phyloP scores from a whole-genome alignment of 2,888 invertebrate species.

The Euproctis similis region DNA sequence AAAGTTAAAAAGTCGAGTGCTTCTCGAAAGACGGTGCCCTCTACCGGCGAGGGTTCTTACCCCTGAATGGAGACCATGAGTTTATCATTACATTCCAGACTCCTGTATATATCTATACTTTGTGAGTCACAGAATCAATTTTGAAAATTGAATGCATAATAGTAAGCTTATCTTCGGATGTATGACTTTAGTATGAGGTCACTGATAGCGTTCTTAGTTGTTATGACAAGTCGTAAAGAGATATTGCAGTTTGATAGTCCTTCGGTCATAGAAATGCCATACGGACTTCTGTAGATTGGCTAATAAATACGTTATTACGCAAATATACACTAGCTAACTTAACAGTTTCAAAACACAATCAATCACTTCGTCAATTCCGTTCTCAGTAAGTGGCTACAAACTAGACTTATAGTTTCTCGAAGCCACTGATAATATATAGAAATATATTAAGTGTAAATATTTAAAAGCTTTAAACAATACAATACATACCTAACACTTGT shows the following conservation, averaged over 20 bases:
- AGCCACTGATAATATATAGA: too few relatives aligned
- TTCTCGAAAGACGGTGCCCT: too few relatives aligned
- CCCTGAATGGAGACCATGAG: too few relatives aligned
- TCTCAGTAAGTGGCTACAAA: slow-evolving; percentile 27
- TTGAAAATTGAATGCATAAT: slow-evolving; percentile 19
- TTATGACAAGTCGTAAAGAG: slow-evolving; percentile 47
- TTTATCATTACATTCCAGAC: too few relatives aligned
- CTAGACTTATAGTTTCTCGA: slow-evolving; percentile 3
- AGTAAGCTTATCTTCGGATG: slow-evolving; percentile 14
- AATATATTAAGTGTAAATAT: too few relatives aligned
- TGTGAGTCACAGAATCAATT: slow-evolving; percentile 10
- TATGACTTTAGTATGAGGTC: slow-evolving; percentile 19
- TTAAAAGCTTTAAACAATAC: too few relatives aligned
- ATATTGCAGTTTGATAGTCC: slow-evolving; percentile 54
- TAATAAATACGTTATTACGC: slow-evolving; percentile 48
- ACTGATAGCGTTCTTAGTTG: slow-evolving; percentile 30
- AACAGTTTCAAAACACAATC: too few relatives aligned
- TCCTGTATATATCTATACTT: too few relatives aligned
- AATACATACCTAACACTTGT: too few relatives aligned
- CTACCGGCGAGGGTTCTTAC: too few relatives aligned
- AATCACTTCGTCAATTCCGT: slow-evolving; percentile 33
- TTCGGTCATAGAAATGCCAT: slow-evolving; percentile 28
- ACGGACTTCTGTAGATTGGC: slow-evolving; percentile 31
- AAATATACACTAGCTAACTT: too few relatives aligned
- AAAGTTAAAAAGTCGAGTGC: too few relatives aligned